Conservation (phyloP, 2,888 invertebrate genomes). For the Watsonalla binaria region DNA sequence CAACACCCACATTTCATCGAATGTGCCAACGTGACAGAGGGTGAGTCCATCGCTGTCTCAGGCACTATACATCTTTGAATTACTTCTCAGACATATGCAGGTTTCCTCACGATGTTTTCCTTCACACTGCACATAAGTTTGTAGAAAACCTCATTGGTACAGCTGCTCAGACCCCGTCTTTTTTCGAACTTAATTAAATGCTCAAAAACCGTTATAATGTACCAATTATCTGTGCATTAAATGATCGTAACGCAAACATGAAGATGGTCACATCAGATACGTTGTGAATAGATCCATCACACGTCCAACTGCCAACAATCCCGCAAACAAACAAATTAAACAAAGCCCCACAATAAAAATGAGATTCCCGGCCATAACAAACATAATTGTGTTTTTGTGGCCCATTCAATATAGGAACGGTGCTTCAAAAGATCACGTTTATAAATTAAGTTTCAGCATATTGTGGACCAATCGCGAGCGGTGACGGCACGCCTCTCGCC, state of each 20-base stretch:
- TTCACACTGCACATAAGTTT: too few relatives aligned
- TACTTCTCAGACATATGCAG: too few relatives aligned
- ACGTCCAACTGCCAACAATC: constrained; percentile 21
- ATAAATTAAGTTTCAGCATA: constrained; percentile 74
- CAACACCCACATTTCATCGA: too few relatives aligned
- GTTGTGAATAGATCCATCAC: constrained; percentile 19
- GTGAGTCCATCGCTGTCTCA: too few relatives aligned
- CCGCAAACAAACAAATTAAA: constrained; percentile 53
- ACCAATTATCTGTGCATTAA: too few relatives aligned
- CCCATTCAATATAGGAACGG: constrained; percentile 67
- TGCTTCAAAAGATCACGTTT: constrained; percentile 77
- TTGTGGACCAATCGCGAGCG: constrained; percentile 47
- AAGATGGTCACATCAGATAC: constrained; percentile 12
- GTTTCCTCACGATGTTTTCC: too few relatives aligned
- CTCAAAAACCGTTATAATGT: too few relatives aligned
- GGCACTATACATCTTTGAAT: too few relatives aligned
- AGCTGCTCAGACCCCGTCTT: too few relatives aligned
- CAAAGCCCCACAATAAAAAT: constrained; percentile 54
- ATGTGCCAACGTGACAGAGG: too few relatives aligned
- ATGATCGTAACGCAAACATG: background rate
- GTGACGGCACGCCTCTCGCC: constrained; percentile 49
- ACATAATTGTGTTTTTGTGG: constrained; percentile 75
- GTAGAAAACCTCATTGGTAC: too few relatives aligned
- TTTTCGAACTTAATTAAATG: too few relatives aligned
- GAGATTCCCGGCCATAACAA: constrained; percentile 68